Evolutionary conservation across 2,888 invertebrate genomes (phyloP), one percentile per base, ranked within the genome.

Genomic region (Heliconius hortense): DNA sequence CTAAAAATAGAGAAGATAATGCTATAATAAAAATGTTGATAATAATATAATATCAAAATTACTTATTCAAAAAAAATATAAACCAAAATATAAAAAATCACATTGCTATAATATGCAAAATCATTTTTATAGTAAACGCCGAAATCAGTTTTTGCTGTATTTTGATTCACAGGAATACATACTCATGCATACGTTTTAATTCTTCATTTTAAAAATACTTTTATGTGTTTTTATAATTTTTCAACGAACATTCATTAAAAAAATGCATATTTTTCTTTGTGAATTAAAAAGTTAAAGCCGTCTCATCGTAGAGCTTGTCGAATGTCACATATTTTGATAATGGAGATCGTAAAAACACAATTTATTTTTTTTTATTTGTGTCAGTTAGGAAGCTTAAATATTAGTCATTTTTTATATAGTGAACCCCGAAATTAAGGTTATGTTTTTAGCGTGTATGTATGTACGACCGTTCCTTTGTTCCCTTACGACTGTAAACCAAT

Each of bases 321-420:
- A 39, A 66, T 66, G 64, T 66, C 39, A 66, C 5, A 24, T 66
- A 13, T 64, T 59, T 26, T 66, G 8, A 35, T 66, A n/a, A 66
- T 24, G n/a, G 13, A 66, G 7, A 66, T 21, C 48, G 21, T 48
- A 48, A 48, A 48, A 5, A 64, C 1, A 39, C 24, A 39, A n/a
- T n/a, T n/a, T n/a, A n/a, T n/a, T n/a, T 35, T 11, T 35, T 64
- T 31, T 64, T 35, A 35, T 64, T n/a, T 35, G 1, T 31, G 13
- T 35, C n/a, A 64, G 63, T n/a, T 31, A 63, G 21, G 31, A 8
- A 31, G 21, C 8, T 21, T 21, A 53, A 53, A 21, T 53, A 2
- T 18, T 48, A 48, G 18, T 48, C 4, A 43, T 43, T 15, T 43
- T 0, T 43, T 15, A 43, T 43, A 43, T 43, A 5, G 5, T 5